A percentile compares a stretch with the other conserved stretches of the same genome.
These are phyloP conservation scores for Buathra laborator DNA, from an alignment of 2,888 invertebrate species.

Conservation along the genomic window DNA sequence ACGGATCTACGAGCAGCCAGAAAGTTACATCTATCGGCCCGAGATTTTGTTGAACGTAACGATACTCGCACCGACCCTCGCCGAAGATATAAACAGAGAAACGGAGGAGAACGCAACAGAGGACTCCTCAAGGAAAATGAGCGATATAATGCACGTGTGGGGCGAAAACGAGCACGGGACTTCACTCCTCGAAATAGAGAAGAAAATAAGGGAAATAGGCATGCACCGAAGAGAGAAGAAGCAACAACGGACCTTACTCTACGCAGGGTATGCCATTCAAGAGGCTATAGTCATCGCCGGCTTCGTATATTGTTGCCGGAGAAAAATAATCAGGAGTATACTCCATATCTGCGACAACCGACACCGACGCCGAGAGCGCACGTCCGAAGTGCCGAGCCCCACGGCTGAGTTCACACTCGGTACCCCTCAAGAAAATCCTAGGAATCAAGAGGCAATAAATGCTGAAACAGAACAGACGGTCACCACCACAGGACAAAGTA, in stretches of 20 bases:
- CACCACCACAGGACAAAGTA: too few species aligned
- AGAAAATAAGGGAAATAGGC: not conserved
- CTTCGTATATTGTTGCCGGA: too few species aligned
- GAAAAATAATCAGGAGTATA: too few species aligned
- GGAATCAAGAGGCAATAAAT: too few species aligned
- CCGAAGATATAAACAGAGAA: not conserved
- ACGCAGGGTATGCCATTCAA: not conserved
- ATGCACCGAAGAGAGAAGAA: not conserved
- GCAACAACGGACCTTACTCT: conserved; percentile 1
- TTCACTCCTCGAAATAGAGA: not conserved
- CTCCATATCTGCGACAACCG: too few species aligned
- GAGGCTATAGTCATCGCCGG: too few species aligned
- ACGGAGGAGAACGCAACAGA: not conserved
- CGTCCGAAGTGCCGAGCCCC: too few species aligned
- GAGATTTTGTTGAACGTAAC: not conserved
- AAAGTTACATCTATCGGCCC: not conserved
- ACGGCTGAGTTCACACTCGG: too few species aligned
- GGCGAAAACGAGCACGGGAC: not conserved
- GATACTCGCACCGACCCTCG: not conserved
- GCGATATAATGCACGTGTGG: not conserved
- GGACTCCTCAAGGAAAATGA: not conserved
- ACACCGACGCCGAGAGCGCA: too few species aligned
- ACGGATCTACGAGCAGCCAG: not conserved
- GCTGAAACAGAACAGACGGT: too few species aligned
- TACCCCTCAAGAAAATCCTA: too few species aligned